These are phyloP conservation scores for Mesoclemmys tuberculata DNA, from an alignment of 2,113 vertebrate genomes.

Conservation along the genomic window DNA sequence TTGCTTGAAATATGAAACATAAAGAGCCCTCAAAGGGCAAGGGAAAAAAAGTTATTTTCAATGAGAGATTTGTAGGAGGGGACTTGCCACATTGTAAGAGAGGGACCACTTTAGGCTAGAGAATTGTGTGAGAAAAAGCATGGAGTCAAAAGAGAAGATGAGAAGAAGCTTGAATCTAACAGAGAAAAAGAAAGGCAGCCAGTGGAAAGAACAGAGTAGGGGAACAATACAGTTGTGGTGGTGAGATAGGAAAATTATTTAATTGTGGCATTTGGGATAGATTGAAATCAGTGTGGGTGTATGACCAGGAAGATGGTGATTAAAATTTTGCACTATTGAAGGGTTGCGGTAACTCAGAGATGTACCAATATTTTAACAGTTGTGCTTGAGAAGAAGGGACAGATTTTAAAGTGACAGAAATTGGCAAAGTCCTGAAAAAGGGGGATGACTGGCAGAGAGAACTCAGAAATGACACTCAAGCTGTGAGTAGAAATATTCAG, in stretches of 20 bases:
- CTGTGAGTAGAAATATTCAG: neutral
- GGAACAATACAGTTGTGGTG: neutral
- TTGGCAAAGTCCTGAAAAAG: neutral
- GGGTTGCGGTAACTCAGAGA: fast-evolving
- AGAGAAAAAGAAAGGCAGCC: fast-evolving
- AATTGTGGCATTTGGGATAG: neutral
- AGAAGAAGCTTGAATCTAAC: neutral
- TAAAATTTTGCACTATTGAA: neutral
- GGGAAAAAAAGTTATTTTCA: neutral
- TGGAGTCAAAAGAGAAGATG: neutral
- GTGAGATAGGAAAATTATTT: neutral
- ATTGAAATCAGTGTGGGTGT: neutral
- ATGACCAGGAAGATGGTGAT: neutral
- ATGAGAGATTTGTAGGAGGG: neutral
- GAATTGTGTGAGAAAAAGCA: neutral
- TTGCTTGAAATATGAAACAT: neutral
- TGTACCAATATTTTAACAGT: neutral
- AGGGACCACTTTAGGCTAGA: neutral
- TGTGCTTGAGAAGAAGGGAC: neutral
- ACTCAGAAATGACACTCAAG: neutral
- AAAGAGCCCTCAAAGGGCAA: neutral
- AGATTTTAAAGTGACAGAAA: fast-evolving
- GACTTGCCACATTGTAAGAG: neutral
- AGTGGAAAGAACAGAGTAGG: neutral
- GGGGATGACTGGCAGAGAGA: neutral